phyloP scores from a whole-genome alignment of 2,797 vertebrate genomes.

The Taeniopygia guttata region DNA sequence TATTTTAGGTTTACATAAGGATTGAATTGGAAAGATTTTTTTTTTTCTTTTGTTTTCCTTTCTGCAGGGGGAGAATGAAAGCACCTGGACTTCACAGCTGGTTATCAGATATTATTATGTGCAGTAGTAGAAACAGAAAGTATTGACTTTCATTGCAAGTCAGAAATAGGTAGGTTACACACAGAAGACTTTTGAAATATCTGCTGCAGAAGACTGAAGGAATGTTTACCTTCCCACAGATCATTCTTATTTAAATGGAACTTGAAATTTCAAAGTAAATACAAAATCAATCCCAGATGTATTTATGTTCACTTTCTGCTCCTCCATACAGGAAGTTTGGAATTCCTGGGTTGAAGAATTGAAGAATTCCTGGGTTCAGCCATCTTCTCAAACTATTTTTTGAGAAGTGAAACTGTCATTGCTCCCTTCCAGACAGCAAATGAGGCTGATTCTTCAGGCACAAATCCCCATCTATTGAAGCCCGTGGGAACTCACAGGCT shows the following conservation, averaged over 20 bases:
- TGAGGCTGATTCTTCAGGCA: background rate
- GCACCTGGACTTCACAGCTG: background rate
- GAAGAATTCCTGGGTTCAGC: background rate
- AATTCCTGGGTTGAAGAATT: background rate
- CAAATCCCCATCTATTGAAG: background rate
- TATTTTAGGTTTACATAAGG: constrained; percentile 50
- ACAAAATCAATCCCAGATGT: background rate
- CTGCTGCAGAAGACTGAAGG: background rate
- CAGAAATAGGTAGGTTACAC: background rate
- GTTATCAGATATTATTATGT: background rate
- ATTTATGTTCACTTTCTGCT: rapidly evolving
- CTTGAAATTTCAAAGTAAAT: background rate
- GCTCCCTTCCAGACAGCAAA: background rate
- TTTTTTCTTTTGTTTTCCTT: background rate
- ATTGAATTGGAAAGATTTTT: background rate
- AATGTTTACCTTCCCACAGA: background rate
- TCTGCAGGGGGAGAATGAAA: constrained; percentile 22
- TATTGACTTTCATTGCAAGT: background rate
- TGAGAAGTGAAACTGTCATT: background rate
- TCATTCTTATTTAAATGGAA: background rate
- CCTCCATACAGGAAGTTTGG: background rate
- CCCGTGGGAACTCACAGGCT: rapidly evolving
- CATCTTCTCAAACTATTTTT: background rate
- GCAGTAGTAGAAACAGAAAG: constrained; percentile 6
- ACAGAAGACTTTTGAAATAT: background rate